These are phyloP conservation scores for Camponotus vicinus DNA, from an alignment of 1,140 invertebrate genomes.

Conservation along the genomic window DNA sequence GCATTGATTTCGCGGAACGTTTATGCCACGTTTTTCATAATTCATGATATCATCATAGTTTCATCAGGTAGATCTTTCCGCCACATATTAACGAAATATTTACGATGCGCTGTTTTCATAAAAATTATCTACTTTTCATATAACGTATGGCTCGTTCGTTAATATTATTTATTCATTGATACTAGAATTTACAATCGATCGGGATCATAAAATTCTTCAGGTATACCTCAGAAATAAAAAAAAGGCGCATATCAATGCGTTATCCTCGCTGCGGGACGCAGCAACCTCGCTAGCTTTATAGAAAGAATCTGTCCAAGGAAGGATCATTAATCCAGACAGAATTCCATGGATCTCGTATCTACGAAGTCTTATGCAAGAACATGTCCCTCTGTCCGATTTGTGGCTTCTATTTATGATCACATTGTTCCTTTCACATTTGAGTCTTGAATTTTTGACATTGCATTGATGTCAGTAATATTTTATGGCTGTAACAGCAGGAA, in stretches of 20 bases:
- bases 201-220: conserved; percentile 27
- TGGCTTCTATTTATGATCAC: background rate
- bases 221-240: background rate
- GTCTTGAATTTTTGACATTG: background rate
- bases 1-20: conserved; percentile 29
- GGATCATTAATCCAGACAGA: conserved; percentile 3
- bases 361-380: conserved; percentile 1
- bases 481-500: background rate
- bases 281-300: background rate
- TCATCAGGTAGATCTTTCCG: background rate
- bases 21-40: conserved; percentile 35
- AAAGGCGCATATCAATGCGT: background rate
- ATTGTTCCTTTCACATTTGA: background rate
- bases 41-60: background rate
- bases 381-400: background rate
- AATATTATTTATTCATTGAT: conserved; percentile 59
- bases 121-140: conserved; percentile 13
- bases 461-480: background rate
- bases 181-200: conserved; percentile 23
- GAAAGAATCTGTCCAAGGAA: background rate
- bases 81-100: conserved; percentile 14
- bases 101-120: conserved; percentile 26
- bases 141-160: conserved; percentile 1
- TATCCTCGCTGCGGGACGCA: conserved; percentile 25
- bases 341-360: conserved; percentile 7